phyloP scores from a whole-genome alignment of 2,888 invertebrate species.

The Rhingia rostrata region DNA sequence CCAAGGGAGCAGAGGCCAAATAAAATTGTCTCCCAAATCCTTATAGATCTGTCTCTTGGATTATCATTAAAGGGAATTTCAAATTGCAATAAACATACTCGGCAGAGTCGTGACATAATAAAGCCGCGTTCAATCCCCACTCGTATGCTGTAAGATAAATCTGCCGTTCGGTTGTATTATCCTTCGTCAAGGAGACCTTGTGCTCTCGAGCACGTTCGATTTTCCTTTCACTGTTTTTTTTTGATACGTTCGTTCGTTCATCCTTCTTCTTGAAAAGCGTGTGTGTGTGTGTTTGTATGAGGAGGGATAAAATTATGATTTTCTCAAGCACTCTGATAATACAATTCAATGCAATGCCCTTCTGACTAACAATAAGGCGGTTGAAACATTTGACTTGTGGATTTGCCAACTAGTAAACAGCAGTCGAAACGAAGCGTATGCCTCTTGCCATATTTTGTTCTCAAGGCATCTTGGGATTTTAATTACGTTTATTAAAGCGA shows the following conservation, averaged over 20 bases:
- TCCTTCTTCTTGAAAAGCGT: background rate
- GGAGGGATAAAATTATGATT: slow-evolving; percentile 36
- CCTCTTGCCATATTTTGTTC: background rate
- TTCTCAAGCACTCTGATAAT: slow-evolving; percentile 30
- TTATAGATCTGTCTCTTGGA: slow-evolving; percentile 31
- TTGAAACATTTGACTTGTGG: slow-evolving; percentile 4
- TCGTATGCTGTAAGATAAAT: slow-evolving; percentile 13
- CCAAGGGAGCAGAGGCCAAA: slow-evolving; percentile 6
- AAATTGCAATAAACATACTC: slow-evolving; percentile 45
- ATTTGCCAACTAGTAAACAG: background rate
- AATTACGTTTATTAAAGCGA: slow-evolving; percentile 45
- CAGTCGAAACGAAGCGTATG: background rate
- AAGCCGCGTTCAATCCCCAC: slow-evolving; percentile 10
- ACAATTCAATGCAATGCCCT: slow-evolving; percentile 42
- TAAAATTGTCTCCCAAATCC: slow-evolving; percentile 19
- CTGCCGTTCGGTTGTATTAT: slow-evolving; percentile 42
- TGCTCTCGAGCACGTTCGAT: slow-evolving; percentile 47
- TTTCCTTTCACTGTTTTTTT: slow-evolving; percentile 2
- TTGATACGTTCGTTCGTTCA: background rate
- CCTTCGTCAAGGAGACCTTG: slow-evolving; percentile 33
- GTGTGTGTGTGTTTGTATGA: background rate
- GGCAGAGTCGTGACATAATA: slow-evolving; percentile 26
- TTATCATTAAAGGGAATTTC: slow-evolving; percentile 50
- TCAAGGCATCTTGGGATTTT: slow-evolving; percentile 17
- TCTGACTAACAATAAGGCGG: slow-evolving; percentile 13